Conservation (phyloP, 1,140 invertebrate species). For the Carcinoscorpius rotundicauda region DNA sequence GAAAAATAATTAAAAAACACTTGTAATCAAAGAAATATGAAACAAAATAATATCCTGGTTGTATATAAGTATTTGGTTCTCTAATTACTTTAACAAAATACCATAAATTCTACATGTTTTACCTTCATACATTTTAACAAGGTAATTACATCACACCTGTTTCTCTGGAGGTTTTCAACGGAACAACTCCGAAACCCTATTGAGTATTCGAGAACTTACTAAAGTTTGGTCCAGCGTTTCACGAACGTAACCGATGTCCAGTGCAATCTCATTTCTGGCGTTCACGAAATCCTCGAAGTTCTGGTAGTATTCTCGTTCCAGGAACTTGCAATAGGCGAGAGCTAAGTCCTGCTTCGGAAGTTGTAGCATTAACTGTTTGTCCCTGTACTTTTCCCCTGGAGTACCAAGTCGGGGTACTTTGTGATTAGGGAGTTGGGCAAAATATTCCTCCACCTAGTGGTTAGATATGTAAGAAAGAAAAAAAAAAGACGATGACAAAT, state of each 20-base stretch:
- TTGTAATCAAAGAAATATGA: too few relatives aligned
- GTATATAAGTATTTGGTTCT: too few relatives aligned
- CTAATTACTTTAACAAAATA: too few relatives aligned
- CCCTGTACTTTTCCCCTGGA: conserved; percentile 60
- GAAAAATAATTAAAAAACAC: too few relatives aligned
- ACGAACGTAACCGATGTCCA: conserved; percentile 77
- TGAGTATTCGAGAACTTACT: conserved; percentile 40
- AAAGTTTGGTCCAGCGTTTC: conserved; percentile 36
- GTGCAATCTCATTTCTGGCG: conserved; percentile 80
- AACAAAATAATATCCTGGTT: too few relatives aligned
- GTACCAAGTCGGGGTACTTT: conserved; percentile 62
- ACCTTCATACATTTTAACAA: too few relatives aligned
- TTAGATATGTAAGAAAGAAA: conserved; percentile 5
- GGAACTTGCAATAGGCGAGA: conserved; percentile 71
- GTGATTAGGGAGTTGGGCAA: conserved; percentile 56
- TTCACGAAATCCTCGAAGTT: conserved; percentile 81
- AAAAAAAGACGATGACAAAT: conserved; percentile 2
- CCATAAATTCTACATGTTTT: too few relatives aligned
- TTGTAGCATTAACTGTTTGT: conserved; percentile 72
- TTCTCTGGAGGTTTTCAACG: too few relatives aligned
- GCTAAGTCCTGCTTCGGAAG: conserved; percentile 90
- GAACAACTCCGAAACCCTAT: conserved; percentile 36
- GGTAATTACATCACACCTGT: too few relatives aligned
- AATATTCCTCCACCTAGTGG: conserved; percentile 51
- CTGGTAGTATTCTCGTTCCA: conserved; percentile 54